Evolutionary conservation across 2,113 vertebrate species (phyloP), one percentile per base, ranked within the genome.

Genomic region (Sclerurus mexicanus): DNA sequence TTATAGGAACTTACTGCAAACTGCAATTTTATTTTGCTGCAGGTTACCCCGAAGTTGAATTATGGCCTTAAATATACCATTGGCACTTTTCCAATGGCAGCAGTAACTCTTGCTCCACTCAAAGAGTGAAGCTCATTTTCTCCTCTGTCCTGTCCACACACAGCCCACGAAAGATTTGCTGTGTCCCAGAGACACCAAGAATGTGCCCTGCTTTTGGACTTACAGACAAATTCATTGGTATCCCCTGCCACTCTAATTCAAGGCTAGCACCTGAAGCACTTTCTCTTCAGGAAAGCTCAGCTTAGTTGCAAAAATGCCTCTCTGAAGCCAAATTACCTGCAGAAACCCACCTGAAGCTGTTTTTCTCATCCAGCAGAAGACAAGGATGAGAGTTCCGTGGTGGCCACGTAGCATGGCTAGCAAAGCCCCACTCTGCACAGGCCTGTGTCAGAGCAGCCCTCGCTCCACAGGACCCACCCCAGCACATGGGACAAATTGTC

Each of bases 401-500:
- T 14, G 56, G 7, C 25, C 25, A 0, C 0, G 14, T 3, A 44
- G 53, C 31, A 17, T 3, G 16, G 47, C 27, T 22, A 72, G 40
- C 33, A 73, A 37, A 84, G 12, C 21, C 47, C 40, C 20, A 1
- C 8, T 33, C 18, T 31, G 47, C 68, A 5, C 5, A n/a, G 66
- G 7, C 14, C 27, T 30, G 46, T 33, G 47, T 6, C 56, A 28
- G 28, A 80, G 33, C 76, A 35, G n/a, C 20, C 24, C 55, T 37
- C 10, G 1, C 46, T 24, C 53, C 47, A 39, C 62, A 46, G 82
- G 44, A 31, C 49, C n/a, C 67, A 15, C 82, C 82, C 63, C 91
- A 60, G 77, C 11, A 20, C 4, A 0, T 1, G n/a, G 21, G 21
- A 4, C 2, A 30, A 58, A 21, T 0, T 3, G 6, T 33, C 4